Percentiles rank a stretch among this genome's conserved stretches.
Evolutionary conservation across 2,888 invertebrate species (phyloP).

Genomic region (Charanyca ferruginea): DNA sequence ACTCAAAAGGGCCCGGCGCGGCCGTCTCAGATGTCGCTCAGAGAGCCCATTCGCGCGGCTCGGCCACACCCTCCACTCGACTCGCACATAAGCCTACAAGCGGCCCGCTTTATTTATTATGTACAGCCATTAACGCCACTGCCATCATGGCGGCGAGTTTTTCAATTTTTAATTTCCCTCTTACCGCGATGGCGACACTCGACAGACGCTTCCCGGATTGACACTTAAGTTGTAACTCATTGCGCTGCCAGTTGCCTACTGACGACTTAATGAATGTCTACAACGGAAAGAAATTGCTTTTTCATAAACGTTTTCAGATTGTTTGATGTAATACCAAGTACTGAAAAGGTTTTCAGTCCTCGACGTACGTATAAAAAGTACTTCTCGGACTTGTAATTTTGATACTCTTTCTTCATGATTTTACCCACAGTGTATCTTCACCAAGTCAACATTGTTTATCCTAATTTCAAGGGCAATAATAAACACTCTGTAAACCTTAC

Average conservation of each 20-base stretch:
- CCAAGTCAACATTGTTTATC: neutral
- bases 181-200: slow-evolving; percentile 81
- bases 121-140: slow-evolving; percentile 90
- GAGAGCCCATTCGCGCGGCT: slow-evolving; percentile 89
- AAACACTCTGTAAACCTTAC: neutral
- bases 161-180: slow-evolving; percentile 91
- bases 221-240: slow-evolving; percentile 85
- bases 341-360: slow-evolving; percentile 13
- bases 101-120: slow-evolving; percentile 90
- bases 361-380: neutral
- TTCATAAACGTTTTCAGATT: slow-evolving; percentile 32
- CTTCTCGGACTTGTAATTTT: neutral
- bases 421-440: neutral
- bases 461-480: neutral
- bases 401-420: neutral
- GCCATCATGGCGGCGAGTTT: slow-evolving; percentile 90
- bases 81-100: slow-evolving; percentile 89
- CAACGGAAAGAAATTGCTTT: slow-evolving; percentile 67
- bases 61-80: slow-evolving; percentile 90
- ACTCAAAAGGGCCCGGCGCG: slow-evolving; percentile 88
- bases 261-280: slow-evolving; percentile 74
- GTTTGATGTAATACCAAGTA: slow-evolving; percentile 26
- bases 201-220: slow-evolving; percentile 82
- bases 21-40: slow-evolving; percentile 89
- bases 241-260: slow-evolving; percentile 67